Base-by-base conservation (phyloP, 1,140 invertebrate species). In the Apis laboriosa region DNA sequence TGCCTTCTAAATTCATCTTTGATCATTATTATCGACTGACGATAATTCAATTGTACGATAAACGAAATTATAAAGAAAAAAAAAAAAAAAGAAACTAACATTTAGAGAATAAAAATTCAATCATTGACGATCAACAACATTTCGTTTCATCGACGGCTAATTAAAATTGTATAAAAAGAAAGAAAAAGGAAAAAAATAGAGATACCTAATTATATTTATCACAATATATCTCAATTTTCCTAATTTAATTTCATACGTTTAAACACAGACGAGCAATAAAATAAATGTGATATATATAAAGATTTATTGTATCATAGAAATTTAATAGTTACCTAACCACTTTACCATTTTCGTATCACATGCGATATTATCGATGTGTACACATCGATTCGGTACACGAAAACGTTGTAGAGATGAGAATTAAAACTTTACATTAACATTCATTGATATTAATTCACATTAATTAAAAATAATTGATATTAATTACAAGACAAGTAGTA, bases 21-120 rank as follows among this genome's bases (percentile, higher is more conserved):
- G 53, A 80, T 51, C 66, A 60, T 64, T 81, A 73, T 61, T 77
- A 87, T 87, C 86, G 74, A 84, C 74, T 81, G 67, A 49, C 82
- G 77, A 79, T 78, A 87, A 84, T 53, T 80, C 77, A 64, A 60
- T 67, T 24, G 76, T 74, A 56, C 74, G 71, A 80, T 58, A 79
- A 74, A 82, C 75, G 82, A 72, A 77, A 60, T 60, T 76, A 17
- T 17, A 17, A 12, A 24, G 56, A 13, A 63, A 55, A 72, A 76
- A 49, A 72, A 61, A 53, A 17, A 78, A 28, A 61, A 71, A 34
- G 19, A n/a, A 63, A 74, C 9, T 43, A 66, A 34, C 51, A 28
- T 66, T 56, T 21, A 17, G 28, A 15, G 8, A 15, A 49, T 15
- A 24, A 53, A 0, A 77, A 51, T 28, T 83, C 55, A 49, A 64